Evolutionary conservation across 1,140 invertebrate genomes (phyloP).

Genomic region (Drosophila gunungcola): DNA sequence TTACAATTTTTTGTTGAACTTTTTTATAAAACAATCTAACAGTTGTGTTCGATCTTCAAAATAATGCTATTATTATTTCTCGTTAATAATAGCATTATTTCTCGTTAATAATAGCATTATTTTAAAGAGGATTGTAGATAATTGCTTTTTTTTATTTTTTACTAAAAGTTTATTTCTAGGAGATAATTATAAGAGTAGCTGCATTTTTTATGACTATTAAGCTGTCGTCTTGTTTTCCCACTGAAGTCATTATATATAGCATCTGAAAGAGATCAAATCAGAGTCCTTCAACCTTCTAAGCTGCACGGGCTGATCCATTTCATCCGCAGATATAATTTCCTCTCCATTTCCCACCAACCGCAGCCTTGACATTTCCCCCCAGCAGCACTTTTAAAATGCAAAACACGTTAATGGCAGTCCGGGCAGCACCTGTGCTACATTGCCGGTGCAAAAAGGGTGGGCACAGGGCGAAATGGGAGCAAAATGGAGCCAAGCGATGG

Average conservation of each 20-base stretch:
- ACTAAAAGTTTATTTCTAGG: too few species aligned
- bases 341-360: conserved; percentile 38
- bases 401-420: conserved; percentile 64
- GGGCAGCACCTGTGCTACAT: conserved; percentile 42
- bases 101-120: too few species aligned
- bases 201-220: too few species aligned
- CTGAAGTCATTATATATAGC: background rate
- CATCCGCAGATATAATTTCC: conserved; percentile 48
- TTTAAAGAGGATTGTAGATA: too few species aligned
- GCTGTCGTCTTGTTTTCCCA: background rate
- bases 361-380: conserved; percentile 38
- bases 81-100: too few species aligned
- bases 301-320: conserved; percentile 30
- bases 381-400: conserved; percentile 39
- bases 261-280: background rate
- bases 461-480: too few species aligned
- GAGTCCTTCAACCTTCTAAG: conserved; percentile 14
- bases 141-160: too few species aligned
- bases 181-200: too few species aligned
- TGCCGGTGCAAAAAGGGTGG: background rate
- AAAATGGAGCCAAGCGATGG: background rate
- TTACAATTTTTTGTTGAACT: too few species aligned
- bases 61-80: too few species aligned
- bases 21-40: too few species aligned
- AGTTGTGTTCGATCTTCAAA: too few species aligned